phyloP scores from a whole-genome alignment of 2,113 vertebrate species.

The Murina feae region DNA sequence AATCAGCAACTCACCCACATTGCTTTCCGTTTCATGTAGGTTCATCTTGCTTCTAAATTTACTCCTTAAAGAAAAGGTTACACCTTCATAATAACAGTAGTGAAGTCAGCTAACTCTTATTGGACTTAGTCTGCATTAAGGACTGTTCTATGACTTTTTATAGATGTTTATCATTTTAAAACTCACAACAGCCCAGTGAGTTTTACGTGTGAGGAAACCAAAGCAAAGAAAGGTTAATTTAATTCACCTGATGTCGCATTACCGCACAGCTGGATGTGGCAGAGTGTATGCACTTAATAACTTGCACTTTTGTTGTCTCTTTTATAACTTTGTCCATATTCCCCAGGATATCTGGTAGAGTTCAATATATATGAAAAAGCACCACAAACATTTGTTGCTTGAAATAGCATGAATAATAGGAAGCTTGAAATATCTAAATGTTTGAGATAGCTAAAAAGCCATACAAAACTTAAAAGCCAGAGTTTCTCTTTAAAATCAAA shows the following conservation, averaged over 20 bases:
- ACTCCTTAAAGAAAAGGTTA: background rate
- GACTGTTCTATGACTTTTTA: background rate
- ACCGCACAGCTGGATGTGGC: background rate
- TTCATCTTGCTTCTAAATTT: background rate
- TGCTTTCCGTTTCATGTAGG: background rate
- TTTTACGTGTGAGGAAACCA: background rate
- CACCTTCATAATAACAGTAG: background rate
- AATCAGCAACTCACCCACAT: background rate
- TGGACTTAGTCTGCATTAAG: background rate
- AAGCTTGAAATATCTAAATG: background rate
- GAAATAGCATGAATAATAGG: background rate
- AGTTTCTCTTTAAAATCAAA: background rate
- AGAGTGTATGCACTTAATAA: background rate
- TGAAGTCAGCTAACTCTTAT: background rate
- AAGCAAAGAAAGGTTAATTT: background rate
- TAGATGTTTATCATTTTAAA: background rate
- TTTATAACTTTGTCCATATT: background rate
- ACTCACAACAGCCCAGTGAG: background rate
- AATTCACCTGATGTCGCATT: background rate
- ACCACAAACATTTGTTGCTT: background rate
- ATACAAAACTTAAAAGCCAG: background rate
- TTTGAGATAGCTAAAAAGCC: constrained; percentile 11
- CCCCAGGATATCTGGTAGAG: background rate
- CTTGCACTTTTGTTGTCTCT: background rate
- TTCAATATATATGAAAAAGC: background rate